Conservation (phyloP, 2,888 invertebrate species). For the Linnaemya vulpina region DNA sequence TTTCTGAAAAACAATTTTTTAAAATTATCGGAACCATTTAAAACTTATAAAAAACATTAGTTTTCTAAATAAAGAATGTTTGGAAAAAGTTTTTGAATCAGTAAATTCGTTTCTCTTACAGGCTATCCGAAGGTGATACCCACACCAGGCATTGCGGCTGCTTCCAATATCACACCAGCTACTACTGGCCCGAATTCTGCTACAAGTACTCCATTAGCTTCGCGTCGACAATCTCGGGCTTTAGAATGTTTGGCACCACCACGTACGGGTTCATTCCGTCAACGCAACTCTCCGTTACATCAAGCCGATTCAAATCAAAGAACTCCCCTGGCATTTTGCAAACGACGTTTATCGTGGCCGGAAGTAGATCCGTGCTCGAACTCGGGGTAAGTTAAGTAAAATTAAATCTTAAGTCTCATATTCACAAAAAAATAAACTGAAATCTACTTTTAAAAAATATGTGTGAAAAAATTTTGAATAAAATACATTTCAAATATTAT, state of each 20-base stretch:
- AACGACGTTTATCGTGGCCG: constrained; percentile 91
- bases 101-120: constrained; percentile 71
- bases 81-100: too few relatives aligned
- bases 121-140: constrained; percentile 90
- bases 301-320: constrained; percentile 84
- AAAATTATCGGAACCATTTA: too few relatives aligned
- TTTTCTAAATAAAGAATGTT: too few relatives aligned
- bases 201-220: constrained; percentile 78
- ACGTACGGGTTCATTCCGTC: constrained; percentile 85
- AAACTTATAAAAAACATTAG: too few relatives aligned
- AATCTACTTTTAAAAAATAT: too few relatives aligned
- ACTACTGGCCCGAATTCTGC: constrained; percentile 79
- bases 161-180: constrained; percentile 78
- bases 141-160: constrained; percentile 84
- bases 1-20: too few relatives aligned
- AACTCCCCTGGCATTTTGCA: constrained; percentile 89
- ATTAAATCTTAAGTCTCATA: neutral
- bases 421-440: too few relatives aligned
- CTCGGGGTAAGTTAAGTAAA: constrained; percentile 88
- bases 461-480: too few relatives aligned
- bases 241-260: constrained; percentile 86
- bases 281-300: constrained; percentile 81
- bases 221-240: constrained; percentile 85
- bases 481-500: too few relatives aligned
- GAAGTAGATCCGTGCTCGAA: constrained; percentile 92